A percentile compares a stretch with the other conserved stretches of the same genome.
Evolutionary conservation across 2,888 invertebrate genomes (phyloP).

Genomic region (Drosophila fulvimacula): DNA sequence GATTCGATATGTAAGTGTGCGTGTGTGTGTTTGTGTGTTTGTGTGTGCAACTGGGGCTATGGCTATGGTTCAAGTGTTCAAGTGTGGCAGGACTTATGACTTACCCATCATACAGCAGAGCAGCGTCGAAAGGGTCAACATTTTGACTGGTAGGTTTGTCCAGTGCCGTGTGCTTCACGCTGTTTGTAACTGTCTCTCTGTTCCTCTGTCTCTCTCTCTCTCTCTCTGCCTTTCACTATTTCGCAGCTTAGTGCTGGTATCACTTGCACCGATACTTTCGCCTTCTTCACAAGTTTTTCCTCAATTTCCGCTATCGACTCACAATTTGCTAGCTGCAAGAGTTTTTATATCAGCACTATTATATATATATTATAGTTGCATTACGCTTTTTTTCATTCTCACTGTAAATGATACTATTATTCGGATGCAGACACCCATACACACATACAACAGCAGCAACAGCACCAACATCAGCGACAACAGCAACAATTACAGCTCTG

Average conservation of each 20-base stretch:
- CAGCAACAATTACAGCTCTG: constrained; percentile 15
- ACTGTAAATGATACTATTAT: constrained; percentile 59
- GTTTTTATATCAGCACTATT: constrained; percentile 48
- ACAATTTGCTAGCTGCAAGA: constrained; percentile 54
- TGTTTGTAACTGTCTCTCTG: neutral
- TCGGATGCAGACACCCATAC: constrained; percentile 29
- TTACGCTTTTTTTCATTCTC: constrained; percentile 22
- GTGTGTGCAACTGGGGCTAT: constrained; percentile 4
- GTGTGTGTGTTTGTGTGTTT: constrained; percentile 1
- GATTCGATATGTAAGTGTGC: constrained; percentile 13
- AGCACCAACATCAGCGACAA: constrained; percentile 5
- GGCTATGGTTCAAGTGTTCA: constrained; percentile 34
- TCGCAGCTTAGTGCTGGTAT: neutral
- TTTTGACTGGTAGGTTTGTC: constrained; percentile 66
- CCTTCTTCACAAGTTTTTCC: constrained; percentile 28
- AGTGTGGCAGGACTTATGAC: constrained; percentile 50
- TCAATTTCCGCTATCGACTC: constrained; percentile 54
- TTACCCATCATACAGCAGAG: constrained; percentile 84
- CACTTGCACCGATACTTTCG: constrained; percentile 31
- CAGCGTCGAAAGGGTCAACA: constrained; percentile 83
- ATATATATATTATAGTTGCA: constrained; percentile 28
- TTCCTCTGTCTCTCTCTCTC: neutral
- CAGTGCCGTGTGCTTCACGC: constrained; percentile 30
- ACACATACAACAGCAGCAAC: constrained; percentile 12
- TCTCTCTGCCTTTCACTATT: too few species aligned